Conservation (phyloP, 1,140 invertebrate genomes). For the Philopotamus ludificatus region DNA sequence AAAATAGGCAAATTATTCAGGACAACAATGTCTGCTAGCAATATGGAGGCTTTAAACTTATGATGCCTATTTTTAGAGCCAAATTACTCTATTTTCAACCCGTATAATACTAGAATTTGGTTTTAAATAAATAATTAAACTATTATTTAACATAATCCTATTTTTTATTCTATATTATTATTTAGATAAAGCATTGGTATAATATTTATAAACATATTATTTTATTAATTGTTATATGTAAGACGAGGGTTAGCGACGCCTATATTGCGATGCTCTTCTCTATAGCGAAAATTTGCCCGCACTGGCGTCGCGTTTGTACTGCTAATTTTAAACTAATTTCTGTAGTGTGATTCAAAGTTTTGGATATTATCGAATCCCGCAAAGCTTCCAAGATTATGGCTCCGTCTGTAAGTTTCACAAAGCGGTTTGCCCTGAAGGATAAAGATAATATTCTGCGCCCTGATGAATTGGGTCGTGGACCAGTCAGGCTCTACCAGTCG, state of each 20-base stretch:
- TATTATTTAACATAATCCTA: no score
- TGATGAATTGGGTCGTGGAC: slow-evolving; percentile 24
- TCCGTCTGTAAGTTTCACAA: slow-evolving; percentile 28
- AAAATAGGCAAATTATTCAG: background rate
- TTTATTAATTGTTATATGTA: no score
- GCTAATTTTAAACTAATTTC: slow-evolving; percentile 42
- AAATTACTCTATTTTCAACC: no score
- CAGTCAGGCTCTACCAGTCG: background rate
- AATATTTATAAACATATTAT: no score
- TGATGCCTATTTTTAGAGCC: no score
- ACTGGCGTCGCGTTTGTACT: slow-evolving; percentile 9
- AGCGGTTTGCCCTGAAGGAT: slow-evolving; percentile 31
- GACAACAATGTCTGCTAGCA: background rate
- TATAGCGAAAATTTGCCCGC: slow-evolving; percentile 21
- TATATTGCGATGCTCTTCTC: no score
- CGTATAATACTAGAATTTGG: no score
- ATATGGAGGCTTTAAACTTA: no score
- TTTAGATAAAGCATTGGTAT: no score
- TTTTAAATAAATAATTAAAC: no score
- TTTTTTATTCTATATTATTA: no score
- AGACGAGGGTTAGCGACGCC: no score
- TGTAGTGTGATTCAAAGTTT: slow-evolving; percentile 32
- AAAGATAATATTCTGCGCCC: slow-evolving; percentile 25
- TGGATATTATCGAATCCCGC: slow-evolving; percentile 39
- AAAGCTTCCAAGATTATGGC: slow-evolving; percentile 32